A percentile compares a stretch with the other conserved stretches of the same genome.
These are phyloP conservation scores for Periplaneta americana DNA, from an alignment of 1,140 invertebrate genomes.

Conservation along the genomic window DNA sequence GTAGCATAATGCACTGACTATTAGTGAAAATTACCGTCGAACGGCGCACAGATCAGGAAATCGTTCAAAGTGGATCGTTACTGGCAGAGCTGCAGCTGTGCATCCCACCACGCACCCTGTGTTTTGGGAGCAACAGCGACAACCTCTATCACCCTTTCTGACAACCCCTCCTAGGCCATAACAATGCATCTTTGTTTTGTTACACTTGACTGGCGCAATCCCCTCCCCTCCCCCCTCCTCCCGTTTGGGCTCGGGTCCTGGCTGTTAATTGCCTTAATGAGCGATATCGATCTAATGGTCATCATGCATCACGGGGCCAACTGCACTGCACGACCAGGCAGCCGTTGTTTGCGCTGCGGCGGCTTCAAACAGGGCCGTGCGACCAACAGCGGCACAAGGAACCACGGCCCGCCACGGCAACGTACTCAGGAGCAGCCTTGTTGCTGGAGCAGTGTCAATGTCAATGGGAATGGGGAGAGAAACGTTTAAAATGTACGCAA, in stretches of 20 bases:
- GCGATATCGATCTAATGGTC: neutral
- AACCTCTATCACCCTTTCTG: too few species aligned
- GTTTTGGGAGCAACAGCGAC: too few species aligned
- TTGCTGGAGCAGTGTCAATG: too few species aligned
- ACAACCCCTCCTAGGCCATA: neutral
- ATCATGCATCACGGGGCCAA: neutral
- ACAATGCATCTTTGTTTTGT: neutral
- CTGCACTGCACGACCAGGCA: neutral
- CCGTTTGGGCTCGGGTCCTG: neutral
- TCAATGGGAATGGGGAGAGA: too few species aligned
- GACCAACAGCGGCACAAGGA: neutral
- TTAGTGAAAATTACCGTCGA: neutral
- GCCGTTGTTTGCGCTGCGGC: too few species aligned
- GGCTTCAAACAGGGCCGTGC: neutral
- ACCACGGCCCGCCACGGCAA: too few species aligned
- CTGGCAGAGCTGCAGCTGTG: neutral
- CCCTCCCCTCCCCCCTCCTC: neutral
- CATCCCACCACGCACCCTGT: too few species aligned
- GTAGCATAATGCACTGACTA: neutral
- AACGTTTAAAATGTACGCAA: too few species aligned
- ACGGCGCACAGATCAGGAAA: neutral
- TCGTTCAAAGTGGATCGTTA: neutral
- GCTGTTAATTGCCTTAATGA: neutral
- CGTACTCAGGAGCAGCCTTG: too few species aligned
- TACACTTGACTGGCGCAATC: neutral